Base-by-base conservation (phyloP, 2,113 vertebrate species). In the Stigmatopora nigra region DNA sequence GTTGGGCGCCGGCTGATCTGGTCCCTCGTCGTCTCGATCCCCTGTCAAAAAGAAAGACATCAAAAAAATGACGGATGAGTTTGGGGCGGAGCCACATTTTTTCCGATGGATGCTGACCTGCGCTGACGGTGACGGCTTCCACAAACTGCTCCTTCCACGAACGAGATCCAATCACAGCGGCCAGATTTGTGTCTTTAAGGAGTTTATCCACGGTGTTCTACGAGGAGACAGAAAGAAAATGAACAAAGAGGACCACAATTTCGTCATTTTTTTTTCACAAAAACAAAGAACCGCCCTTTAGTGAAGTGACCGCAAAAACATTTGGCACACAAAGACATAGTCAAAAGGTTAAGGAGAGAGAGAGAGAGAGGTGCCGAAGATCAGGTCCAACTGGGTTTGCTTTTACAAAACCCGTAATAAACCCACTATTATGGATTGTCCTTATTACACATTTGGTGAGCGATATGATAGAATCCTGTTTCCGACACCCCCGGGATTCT, bases 91-190 rank as follows among this genome's bases (percentile, higher is more conserved):
- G 38, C 38, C 9, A 15, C 10, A n/a, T 15, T 48, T 48, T 53
- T 53, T 7, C 4, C 10, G 11, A 22, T 53, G 19, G 14, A 65
- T 2, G 25, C 80, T 73, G 80, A 95, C 95, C 95, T 90, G 93
- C 91, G 66, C 92, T 94, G 84, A 97, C 93, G 14, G 93, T 95
- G 69, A 97, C 86, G 0, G 94, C 95, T 14, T 92, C 93, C 48
- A 93, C 86, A 86, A 97, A 97, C 89, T 97, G 95, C 75, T 97
- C 94, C 49, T 85, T 88, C 95, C 95, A 96, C 0, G 95, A 93
- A 61, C 92, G 93, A 0, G 94, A 94, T 19, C 94, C 94, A 12
- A 97, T 88, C 76, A 97, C 93, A 49, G 88, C 76, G 2, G 94
- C 93, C 88, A 97, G 81, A 76, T 94, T 95, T 0, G 94, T 93